Evolutionary conservation across 2,888 invertebrate genomes (phyloP).

Genomic region (Rhorus exstirpatorius): DNA sequence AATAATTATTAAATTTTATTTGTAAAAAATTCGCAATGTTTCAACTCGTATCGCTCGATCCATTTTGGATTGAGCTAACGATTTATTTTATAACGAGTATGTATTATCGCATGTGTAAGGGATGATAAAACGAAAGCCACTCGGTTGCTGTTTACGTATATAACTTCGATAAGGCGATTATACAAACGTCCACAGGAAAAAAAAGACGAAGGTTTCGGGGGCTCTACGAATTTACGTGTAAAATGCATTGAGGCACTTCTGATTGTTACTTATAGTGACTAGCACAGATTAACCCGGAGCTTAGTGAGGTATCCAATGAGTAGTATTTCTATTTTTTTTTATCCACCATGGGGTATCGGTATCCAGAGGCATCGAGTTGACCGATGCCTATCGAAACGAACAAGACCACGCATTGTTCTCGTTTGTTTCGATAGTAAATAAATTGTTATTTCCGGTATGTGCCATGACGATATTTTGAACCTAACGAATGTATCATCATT

Average conservation of each 20-base stretch:
- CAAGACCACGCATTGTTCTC: conserved; percentile 25
- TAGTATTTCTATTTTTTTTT: not conserved
- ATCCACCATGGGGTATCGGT: conserved; percentile 39
- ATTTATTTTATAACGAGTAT: too few species aligned
- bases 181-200: too few species aligned
- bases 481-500: not conserved
- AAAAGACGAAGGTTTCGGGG: too few species aligned
- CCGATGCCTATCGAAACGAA: conserved; percentile 59
- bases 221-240: conserved; percentile 11
- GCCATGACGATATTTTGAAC: conserved; percentile 10
- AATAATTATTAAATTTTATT: too few species aligned
- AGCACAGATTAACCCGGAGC: conserved; percentile 47
- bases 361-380: conserved; percentile 10
- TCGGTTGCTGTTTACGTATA: too few species aligned
- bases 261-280: conserved; percentile 19
- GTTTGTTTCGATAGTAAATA: conserved; percentile 15
- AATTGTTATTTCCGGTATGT: conserved; percentile 14
- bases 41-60: too few species aligned
- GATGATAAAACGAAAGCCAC: too few species aligned
- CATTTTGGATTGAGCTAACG: too few species aligned
- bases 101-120: too few species aligned
- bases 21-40: too few species aligned
- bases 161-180: too few species aligned
- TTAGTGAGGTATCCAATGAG: not conserved
- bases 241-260: conserved; percentile 40